phyloP scores from a whole-genome alignment of 2,888 invertebrate species.

The Tachina grossa region DNA sequence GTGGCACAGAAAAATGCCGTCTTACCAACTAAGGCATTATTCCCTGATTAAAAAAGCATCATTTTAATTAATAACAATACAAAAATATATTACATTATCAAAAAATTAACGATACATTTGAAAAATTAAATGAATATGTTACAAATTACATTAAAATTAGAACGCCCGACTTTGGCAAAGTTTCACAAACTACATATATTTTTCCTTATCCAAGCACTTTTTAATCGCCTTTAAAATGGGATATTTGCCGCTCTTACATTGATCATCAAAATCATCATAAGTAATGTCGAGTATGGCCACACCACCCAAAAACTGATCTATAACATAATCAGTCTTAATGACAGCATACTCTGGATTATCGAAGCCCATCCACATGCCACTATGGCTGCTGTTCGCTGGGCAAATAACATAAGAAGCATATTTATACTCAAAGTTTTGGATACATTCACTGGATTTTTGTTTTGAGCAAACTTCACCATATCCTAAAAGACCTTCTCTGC shows the following conservation, averaged over 20 bases:
- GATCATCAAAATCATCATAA: slow-evolving; percentile 91
- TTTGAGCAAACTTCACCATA: slow-evolving; percentile 91
- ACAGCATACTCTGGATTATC: slow-evolving; percentile 92
- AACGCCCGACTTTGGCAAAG: too few relatives aligned
- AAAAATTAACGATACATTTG: too few relatives aligned
- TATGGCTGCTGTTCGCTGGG: slow-evolving; percentile 86
- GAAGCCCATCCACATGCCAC: slow-evolving; percentile 91
- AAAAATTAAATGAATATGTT: too few relatives aligned
- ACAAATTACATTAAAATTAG: too few relatives aligned
- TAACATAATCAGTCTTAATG: slow-evolving; percentile 88
- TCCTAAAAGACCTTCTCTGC: slow-evolving; percentile 87
- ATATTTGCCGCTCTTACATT: slow-evolving; percentile 82
- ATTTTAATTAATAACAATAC: too few relatives aligned
- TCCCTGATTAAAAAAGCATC: too few relatives aligned
- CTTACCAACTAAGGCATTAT: too few relatives aligned
- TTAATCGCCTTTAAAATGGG: not conserved
- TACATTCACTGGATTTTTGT: slow-evolving; percentile 76
- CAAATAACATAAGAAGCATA: slow-evolving; percentile 89
- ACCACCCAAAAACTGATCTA: slow-evolving; percentile 89
- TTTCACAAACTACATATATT: too few relatives aligned
- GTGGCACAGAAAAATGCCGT: too few relatives aligned
- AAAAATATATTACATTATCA: too few relatives aligned
- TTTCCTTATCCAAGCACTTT: too few relatives aligned
- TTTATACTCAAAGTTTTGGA: too few relatives aligned
- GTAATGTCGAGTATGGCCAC: slow-evolving; percentile 89